Evolutionary conservation across 1,140 invertebrate genomes (phyloP), one percentile per base, ranked within the genome.

Genomic region (Acromyrmex echinatior): DNA sequence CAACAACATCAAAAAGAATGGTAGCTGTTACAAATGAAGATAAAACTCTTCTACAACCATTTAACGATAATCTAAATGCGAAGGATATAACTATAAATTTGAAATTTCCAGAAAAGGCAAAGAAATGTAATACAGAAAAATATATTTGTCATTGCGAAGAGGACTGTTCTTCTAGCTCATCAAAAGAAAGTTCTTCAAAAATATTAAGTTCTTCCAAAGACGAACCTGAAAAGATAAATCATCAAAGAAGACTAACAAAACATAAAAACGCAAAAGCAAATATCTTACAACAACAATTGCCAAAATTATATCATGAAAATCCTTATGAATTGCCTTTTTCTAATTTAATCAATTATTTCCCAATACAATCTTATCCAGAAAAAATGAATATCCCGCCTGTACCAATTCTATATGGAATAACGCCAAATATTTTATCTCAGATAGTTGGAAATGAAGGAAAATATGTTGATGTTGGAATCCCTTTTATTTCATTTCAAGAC

Each of bases 121-220:
- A 62, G 6, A 84, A 35, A 12, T 63, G 56, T 28, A 76, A 87
- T 6, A 63, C 70, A 18, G 76, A 86, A 25, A 92, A 93, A 68
- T 93, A 86, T 73, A 71, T 92, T 68, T 94, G 93, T 39, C 90
- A 88, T 12, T 93, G 92, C 51, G 51, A 71, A 14, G 74, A 90
- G 9, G 25, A 51, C 10, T 39, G 58, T 21, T 18, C 53, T 2
- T 35, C 35, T 18, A 56, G 16, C 12, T n/a, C 53, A 2, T 53
- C 14, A 7, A 28, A 18, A 7, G 49, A 60, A 45, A 56, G 10
- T 12, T 70, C 7, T 21, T 45, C 62, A 5, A 14, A 7, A 25
- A 35, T 7, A 16, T 63, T 68, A n/a, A 9, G n/a, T 35, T 63
- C 25, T 1, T 63, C 70, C 3, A 65, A 14, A 25, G 14, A 16